Percentiles rank a stretch among this genome's conserved stretches.
Conservation (phyloP, 1,140 invertebrate genomes). For the Dufourea novaeangliae region DNA sequence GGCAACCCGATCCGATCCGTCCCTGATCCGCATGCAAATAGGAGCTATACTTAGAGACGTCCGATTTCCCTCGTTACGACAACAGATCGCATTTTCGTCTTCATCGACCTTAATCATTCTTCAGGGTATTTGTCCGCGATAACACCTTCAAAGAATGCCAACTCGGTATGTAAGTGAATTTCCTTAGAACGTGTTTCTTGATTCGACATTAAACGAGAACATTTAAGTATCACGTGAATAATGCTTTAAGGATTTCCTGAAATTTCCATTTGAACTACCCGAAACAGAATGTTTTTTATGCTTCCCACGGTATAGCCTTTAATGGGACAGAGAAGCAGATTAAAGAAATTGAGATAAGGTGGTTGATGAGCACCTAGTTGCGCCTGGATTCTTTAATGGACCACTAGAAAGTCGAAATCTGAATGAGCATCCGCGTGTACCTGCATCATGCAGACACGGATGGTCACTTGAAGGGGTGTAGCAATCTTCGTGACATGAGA, state of each 20-base stretch:
- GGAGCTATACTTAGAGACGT: slow-evolving; percentile 66
- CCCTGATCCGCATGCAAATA: slow-evolving; percentile 67
- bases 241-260: too few relatives aligned
- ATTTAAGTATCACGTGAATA: too few relatives aligned
- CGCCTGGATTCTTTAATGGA: slow-evolving; percentile 63
- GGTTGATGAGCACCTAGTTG: slow-evolving; percentile 18
- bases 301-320: slow-evolving; percentile 18
- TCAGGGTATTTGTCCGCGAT: slow-evolving; percentile 5
- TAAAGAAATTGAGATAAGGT: slow-evolving; percentile 57
- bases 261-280: too few relatives aligned
- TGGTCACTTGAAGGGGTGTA: slow-evolving; percentile 5
- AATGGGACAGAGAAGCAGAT: background rate
- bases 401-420: slow-evolving; percentile 60
- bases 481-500: slow-evolving; percentile 1
- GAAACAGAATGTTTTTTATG: background rate
- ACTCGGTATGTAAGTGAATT: background rate
- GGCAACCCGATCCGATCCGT: slow-evolving; percentile 55
- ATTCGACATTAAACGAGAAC: background rate
- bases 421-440: slow-evolving; percentile 56
- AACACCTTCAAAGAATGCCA: background rate
- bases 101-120: slow-evolving; percentile 65
- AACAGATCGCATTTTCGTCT: slow-evolving; percentile 65
- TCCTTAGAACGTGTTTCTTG: background rate
- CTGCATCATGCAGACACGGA: background rate
- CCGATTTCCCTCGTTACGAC: slow-evolving; percentile 65